Evolutionary conservation across 1,140 invertebrate species (phyloP), one percentile per base, ranked within the genome.

Genomic region (Cardiocondyla obscurior): DNA sequence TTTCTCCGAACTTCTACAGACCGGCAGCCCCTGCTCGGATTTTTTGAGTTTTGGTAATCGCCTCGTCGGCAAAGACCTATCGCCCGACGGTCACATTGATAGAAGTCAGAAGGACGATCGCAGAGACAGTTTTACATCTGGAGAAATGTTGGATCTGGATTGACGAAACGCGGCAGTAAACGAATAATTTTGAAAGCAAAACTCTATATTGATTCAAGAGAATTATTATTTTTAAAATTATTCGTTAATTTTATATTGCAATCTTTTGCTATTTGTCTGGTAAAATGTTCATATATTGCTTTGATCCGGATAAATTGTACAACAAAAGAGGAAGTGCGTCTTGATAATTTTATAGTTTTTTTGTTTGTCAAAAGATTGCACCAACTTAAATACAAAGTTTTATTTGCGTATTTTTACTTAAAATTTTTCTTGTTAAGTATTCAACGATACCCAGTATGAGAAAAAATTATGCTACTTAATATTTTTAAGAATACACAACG

Each of bases 21-120:
- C 90, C 10, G 89, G 86, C 69, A 91, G 90, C 51, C 89, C 90
- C 33, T 89, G 89, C 12, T 64, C 86, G 5, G 88, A 91, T 81
- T 91, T 90, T 60, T 77, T 91, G 64, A 90, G 88, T 83, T 89
- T 91, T 62, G 89, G 88, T 65, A 90, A 87, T 72, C 89, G 84
- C n/a, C 25, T 86, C 5, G 46, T 67, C 36, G 82, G 83, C 25
- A 89, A 85, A 62, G 83, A 83, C 25, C 70, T 51, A 46, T 89
- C 60, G 28, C 82, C 90, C 3, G 72, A 77, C n/a, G 82, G 67
- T 44, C 84, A 84, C 30, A 67, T 85, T 44, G 86, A 89, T 30
- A 82, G 87, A 39, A 55, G 49, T 12, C 87, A 83, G 10, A 88
- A 88, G 30, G 62, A 69, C 7, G 85, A 88, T 53, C 67, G 49